A percentile compares a stretch with the other conserved stretches of the same genome.
These are phyloP conservation scores for Pangasius djambal DNA, from an alignment of 2,797 vertebrate species.

Conservation along the genomic window DNA sequence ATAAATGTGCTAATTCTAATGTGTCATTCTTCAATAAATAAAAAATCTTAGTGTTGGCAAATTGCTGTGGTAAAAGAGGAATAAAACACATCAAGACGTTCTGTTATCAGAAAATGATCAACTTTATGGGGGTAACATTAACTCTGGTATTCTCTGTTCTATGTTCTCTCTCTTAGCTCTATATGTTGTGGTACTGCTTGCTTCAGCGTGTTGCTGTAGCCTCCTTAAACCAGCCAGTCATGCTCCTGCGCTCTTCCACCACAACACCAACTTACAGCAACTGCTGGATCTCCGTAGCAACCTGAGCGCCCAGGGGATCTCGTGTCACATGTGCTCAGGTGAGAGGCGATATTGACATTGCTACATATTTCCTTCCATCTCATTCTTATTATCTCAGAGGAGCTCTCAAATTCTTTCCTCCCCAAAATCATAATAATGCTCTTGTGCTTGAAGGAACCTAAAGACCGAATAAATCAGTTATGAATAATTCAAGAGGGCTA, in stretches of 20 bases:
- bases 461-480: neutral
- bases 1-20: neutral
- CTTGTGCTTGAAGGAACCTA: neutral
- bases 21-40: too few relatives aligned
- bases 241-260: conserved; percentile 91
- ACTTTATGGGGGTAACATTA: neutral
- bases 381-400: neutral
- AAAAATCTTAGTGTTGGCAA: too few relatives aligned
- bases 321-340: conserved; percentile 97
- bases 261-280: conserved; percentile 94
- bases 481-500: conserved; percentile 29
- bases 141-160: neutral
- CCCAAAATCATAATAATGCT: neutral
- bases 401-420: neutral
- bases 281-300: conserved; percentile 95
- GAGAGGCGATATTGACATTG: conserved; percentile 48
- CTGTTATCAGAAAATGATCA: neutral
- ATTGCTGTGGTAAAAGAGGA: too few relatives aligned
- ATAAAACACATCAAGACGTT: neutral
- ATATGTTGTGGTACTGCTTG: conserved; percentile 84
- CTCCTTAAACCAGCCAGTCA: conserved; percentile 91
- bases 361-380: neutral
- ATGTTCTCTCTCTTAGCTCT: conserved; percentile 73
- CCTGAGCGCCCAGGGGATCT: conserved; percentile 94
- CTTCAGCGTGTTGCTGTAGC: conserved; percentile 88